Evolutionary conservation across 2,113 vertebrate genomes (phyloP).

Genomic region (Callipepla californica): DNA sequence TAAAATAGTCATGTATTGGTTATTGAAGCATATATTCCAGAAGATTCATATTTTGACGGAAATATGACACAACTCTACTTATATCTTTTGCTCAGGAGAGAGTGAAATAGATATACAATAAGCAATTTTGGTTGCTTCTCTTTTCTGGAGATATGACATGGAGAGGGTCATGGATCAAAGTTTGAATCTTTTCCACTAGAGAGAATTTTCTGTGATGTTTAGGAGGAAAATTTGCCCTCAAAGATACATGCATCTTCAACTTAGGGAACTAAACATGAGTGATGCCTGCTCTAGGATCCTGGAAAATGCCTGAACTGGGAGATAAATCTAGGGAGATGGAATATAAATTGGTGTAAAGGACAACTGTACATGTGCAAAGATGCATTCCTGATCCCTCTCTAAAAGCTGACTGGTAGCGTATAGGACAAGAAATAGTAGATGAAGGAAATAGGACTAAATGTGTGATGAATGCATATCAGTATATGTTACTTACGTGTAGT

Average conservation of each 20-base stretch:
- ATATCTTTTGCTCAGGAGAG: background rate
- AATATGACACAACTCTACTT: background rate
- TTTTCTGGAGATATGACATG: background rate
- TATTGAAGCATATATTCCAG: background rate
- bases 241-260: background rate
- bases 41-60: conserved; percentile 17
- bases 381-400: background rate
- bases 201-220: background rate
- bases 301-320: background rate
- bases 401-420: background rate
- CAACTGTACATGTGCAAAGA: background rate
- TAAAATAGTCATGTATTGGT: background rate
- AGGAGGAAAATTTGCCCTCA: background rate
- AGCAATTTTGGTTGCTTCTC: background rate
- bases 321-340: background rate
- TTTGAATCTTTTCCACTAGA: background rate
- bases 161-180: background rate
- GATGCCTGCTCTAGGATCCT: background rate
- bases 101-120: background rate
- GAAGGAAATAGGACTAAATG: background rate
- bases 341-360: background rate
- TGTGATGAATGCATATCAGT: background rate
- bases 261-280: background rate
- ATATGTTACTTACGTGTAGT: background rate
- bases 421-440: background rate